Evolutionary conservation across 30 jellyfish, hydroid and myxozoan genomes (phyloP), one percentile per base, ranked within the genome.

Genomic region (Mastigias papua): DNA sequence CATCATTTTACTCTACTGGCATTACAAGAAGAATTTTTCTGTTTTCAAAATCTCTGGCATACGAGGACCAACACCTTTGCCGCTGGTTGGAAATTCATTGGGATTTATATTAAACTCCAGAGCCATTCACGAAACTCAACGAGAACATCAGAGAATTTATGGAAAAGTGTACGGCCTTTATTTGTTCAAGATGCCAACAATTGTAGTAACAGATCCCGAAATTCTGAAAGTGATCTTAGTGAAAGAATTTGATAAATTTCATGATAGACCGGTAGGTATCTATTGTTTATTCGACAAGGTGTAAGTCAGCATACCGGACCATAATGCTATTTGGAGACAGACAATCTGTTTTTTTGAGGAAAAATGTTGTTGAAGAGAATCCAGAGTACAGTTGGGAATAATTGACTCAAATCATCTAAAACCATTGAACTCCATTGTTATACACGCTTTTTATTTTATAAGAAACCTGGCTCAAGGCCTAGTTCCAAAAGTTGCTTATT

Each of bases 211-310:
- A 9, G 92, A 89, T 48, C 92, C 91, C 1, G 88, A 78, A 25
- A 49, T 89, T 15, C 26, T 69, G 34, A 73, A 76, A 54, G 89
- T 51, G 9, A 64, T 89, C 10, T 73, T 80, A 27, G 88, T 89
- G 57, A 89, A 89, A 57, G 91, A 89, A 15, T 89, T 89, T 74
- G n/a, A n/a, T n/a, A n/a, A n/a, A n/a, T n/a, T n/a, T n/a, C n/a
- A n/a, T n/a, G n/a, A n/a, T n/a, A n/a, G 84, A 70, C 80, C 8
- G 16, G 60, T 46, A 16, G 16, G 60, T 46, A 46, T 46, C 60
- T 46, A 16, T 46, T 6, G 60, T 46, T 46, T 8, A 6, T 16
- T 16, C 8, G 60, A 16, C 8, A 46, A 46, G 8, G 60, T 46
- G 13, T 8, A 46, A 46, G 8, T 46, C 16, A 46, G n/a, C n/a